Conservation (phyloP, 1,140 invertebrate genomes). For the Ceratosolen fusciceps region DNA sequence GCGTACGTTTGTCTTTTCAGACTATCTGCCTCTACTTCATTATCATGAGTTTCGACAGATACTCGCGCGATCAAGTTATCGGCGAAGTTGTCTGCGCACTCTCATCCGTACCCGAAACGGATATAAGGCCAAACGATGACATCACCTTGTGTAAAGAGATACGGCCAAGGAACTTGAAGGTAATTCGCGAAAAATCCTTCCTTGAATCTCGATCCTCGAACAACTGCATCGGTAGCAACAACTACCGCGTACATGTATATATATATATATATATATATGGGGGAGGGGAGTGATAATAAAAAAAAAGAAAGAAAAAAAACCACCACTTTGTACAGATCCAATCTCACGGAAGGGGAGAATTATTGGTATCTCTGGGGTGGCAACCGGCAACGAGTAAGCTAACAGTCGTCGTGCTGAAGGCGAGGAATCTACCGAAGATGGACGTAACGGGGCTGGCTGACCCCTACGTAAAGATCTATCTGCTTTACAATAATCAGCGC, state of each 20-base stretch:
- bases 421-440: conserved; percentile 94
- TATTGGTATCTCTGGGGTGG: conserved; percentile 94
- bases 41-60: conserved; percentile 96
- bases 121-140: conserved; percentile 84
- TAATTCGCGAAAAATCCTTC: conserved; percentile 66
- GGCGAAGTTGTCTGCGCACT: conserved; percentile 95
- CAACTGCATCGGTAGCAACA: too few relatives aligned
- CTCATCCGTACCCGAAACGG: conserved; percentile 80
- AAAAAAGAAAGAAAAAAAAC: too few relatives aligned
- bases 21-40: conserved; percentile 94
- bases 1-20: conserved; percentile 70
- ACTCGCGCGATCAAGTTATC: conserved; percentile 96
- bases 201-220: neutral
- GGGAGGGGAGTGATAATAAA: too few relatives aligned
- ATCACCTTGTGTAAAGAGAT: conserved; percentile 86
- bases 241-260: too few relatives aligned
- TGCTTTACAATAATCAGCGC: conserved; percentile 96
- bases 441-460: conserved; percentile 95
- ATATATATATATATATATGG: too few relatives aligned
- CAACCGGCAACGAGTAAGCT: conserved; percentile 90
- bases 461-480: conserved; percentile 96
- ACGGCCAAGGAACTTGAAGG: conserved; percentile 88
- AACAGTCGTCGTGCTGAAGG: conserved; percentile 93
- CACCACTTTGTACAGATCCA: conserved; percentile 77
- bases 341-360: conserved; percentile 89